phyloP scores from a whole-genome alignment of 2,113 vertebrate species.

The Heliornis fulica region DNA sequence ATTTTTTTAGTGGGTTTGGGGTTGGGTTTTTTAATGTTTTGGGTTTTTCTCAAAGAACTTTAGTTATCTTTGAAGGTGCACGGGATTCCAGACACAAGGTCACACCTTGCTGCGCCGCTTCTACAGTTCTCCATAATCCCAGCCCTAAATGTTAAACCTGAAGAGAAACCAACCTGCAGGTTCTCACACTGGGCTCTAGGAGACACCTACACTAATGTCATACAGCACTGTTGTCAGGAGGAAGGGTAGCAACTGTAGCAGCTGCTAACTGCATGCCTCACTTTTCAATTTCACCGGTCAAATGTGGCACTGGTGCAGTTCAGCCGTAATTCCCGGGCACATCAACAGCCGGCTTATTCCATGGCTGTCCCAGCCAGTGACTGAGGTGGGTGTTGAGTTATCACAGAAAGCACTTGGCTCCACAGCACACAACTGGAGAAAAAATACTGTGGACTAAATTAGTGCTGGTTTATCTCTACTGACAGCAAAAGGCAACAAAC shows the following conservation, averaged over 20 bases:
- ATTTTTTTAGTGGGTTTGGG: fast-evolving
- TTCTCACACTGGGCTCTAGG: not conserved
- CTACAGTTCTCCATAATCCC: not conserved
- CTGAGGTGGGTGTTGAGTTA: not conserved
- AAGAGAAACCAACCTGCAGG: not conserved
- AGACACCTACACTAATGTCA: not conserved
- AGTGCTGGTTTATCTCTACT: not conserved
- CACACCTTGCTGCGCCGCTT: not conserved
- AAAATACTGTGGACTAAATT: not conserved
- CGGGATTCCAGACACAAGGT: not conserved
- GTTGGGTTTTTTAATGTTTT: fast-evolving
- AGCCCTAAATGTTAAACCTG: not conserved
- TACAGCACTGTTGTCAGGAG: not conserved
- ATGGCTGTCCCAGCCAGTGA: not conserved
- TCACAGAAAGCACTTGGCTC: not conserved
- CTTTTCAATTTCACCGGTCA: not conserved
- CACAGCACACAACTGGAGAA: not conserved
- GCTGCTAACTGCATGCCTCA: not conserved
- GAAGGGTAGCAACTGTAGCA: not conserved
- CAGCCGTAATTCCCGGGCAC: fast-evolving
- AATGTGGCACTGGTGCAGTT: not conserved
- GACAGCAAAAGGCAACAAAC: not conserved
- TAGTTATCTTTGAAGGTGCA: not conserved
- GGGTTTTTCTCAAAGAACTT: not conserved
- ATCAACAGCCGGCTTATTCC: not conserved